Conservation (phyloP, 2,888 invertebrate genomes). For the Pegoplata infirma region DNA sequence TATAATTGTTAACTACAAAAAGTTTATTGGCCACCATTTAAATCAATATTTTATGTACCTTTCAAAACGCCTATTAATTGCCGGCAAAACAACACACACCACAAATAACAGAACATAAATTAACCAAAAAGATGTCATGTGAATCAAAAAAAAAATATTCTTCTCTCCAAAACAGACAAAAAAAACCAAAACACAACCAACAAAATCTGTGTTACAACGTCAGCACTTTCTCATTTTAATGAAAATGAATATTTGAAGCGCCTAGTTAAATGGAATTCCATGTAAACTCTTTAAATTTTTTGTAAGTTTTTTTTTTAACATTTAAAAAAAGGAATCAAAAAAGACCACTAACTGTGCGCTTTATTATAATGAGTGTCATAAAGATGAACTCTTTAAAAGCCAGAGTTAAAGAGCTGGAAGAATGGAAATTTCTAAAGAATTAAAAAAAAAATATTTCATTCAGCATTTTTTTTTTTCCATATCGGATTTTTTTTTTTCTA, state of each 20-base stretch:
- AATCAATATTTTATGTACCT: conserved; percentile 21
- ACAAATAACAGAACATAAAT: not conserved
- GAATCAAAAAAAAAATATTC: not conserved
- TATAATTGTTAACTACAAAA: too few species aligned
- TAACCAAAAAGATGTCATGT: not conserved
- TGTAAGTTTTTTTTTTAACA: conserved; percentile 63
- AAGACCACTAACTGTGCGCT: conserved; percentile 68
- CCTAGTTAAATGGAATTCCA: conserved; percentile 6
- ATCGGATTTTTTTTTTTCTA: not conserved
- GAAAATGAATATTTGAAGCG: not conserved
- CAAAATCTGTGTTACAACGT: not conserved
- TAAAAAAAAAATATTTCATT: conserved; percentile 53
- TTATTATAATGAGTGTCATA: conserved; percentile 74
- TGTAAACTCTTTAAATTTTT: conserved; percentile 45
- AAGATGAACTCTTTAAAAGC: conserved; percentile 57
- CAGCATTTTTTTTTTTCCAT: not conserved
- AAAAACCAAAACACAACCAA: not conserved
- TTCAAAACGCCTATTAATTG: conserved; percentile 20
- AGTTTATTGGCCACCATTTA: conserved; percentile 22
- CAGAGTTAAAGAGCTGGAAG: conserved; percentile 16
- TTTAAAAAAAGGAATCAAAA: conserved; percentile 4
- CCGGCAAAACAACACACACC: not conserved
- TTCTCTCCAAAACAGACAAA: not conserved
- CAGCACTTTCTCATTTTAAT: not conserved
- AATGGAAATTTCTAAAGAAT: conserved; percentile 19